Evolutionary conservation across 2,797 vertebrate species (phyloP).

Genomic region (Petrocephalus sullivani): DNA sequence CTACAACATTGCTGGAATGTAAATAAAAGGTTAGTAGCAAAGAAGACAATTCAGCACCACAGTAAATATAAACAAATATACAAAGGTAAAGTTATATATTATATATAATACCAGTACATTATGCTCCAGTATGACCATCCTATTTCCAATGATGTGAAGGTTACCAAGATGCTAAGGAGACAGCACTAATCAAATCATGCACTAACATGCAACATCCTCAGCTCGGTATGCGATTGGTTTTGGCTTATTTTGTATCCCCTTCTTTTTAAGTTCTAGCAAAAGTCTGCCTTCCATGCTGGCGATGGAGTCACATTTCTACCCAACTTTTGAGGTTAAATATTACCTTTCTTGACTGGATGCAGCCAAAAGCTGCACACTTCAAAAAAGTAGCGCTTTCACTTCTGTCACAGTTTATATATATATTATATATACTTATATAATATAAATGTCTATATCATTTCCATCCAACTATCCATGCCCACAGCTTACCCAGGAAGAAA

Average conservation of each 20-base stretch:
- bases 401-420: not conserved
- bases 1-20: slow-evolving; percentile 45
- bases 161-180: slow-evolving; percentile 45
- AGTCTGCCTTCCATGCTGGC: not conserved
- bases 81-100: slow-evolving; percentile 18
- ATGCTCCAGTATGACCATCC: slow-evolving; percentile 36
- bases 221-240: slow-evolving; percentile 28
- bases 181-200: slow-evolving; percentile 43
- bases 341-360: not conserved
- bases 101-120: slow-evolving; percentile 17
- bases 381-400: not conserved
- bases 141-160: slow-evolving; percentile 47
- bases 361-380: not conserved
- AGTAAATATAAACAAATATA: slow-evolving; percentile 35
- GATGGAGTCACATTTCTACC: slow-evolving; percentile 23
- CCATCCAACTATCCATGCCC: not conserved
- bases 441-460: not conserved
- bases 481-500: not conserved
- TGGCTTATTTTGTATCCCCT: not conserved
- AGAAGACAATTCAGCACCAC: slow-evolving; percentile 34
- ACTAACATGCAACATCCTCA: slow-evolving; percentile 33
- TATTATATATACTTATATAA: not conserved
- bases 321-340: not conserved
- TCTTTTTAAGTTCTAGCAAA: not conserved
- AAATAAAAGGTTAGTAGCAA: slow-evolving; percentile 52